Conservation (phyloP, 2,113 vertebrate species). For the Melanerpes aurifrons region DNA sequence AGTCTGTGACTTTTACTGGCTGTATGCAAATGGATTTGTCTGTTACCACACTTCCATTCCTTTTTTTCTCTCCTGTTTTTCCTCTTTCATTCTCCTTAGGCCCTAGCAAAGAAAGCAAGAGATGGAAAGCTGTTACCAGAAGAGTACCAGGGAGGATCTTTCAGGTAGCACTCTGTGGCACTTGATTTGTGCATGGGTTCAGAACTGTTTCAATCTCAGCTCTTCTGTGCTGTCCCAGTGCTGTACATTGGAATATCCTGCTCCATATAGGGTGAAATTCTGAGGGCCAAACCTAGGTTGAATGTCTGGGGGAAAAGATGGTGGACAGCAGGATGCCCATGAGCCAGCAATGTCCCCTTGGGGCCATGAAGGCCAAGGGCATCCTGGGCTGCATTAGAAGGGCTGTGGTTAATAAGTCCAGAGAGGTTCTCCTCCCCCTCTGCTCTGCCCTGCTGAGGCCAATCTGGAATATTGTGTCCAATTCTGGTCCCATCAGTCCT, state of each 20-base stretch:
- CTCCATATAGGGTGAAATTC: neutral
- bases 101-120: conserved; percentile 90
- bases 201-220: neutral
- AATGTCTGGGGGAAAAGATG: neutral
- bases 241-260: neutral
- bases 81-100: conserved; percentile 71
- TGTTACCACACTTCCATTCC: neutral
- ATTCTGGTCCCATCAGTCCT: too few relatives aligned
- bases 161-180: conserved; percentile 82
- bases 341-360: too few relatives aligned
- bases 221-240: neutral
- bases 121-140: conserved; percentile 94
- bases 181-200: neutral
- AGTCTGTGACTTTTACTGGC: neutral
- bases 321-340: too few relatives aligned
- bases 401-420: too few relatives aligned
- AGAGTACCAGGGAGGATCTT: conserved; percentile 96
- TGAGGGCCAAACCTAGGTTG: neutral
- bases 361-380: too few relatives aligned
- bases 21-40: neutral
- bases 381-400: too few relatives aligned
- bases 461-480: too few relatives aligned
- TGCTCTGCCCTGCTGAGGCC: too few relatives aligned
- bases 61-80: neutral
- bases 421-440: too few relatives aligned